phyloP scores from a whole-genome alignment of 2,113 vertebrate genomes.

The Rhinoptilus africanus region DNA sequence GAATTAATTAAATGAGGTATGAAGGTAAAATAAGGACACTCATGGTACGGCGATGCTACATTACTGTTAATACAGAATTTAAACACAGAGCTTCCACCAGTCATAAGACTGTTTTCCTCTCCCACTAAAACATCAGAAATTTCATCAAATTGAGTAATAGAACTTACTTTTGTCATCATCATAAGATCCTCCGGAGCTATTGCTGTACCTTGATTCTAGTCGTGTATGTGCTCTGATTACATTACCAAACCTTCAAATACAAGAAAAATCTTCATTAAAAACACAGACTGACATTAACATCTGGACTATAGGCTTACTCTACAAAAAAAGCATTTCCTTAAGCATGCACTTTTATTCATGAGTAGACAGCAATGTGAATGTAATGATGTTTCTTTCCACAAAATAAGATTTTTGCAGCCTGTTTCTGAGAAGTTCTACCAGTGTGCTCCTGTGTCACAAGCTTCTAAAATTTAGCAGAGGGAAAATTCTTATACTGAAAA shows the following conservation, averaged over 20 bases:
- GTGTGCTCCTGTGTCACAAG: not conserved
- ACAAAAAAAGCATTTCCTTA: not conserved
- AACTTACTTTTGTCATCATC: constrained; percentile 97
- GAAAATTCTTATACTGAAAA: not conserved
- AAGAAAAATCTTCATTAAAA: constrained; percentile 10
- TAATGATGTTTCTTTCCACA: not conserved
- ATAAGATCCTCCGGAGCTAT: constrained; percentile 96
- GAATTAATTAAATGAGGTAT: not conserved
- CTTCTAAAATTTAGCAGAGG: not conserved
- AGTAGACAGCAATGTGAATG: not conserved
- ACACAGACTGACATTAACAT: not conserved
- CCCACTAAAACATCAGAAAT: not conserved
- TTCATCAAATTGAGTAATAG: not conserved
- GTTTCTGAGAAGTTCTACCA: not conserved
- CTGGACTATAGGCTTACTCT: not conserved
- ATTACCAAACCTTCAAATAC: constrained; percentile 79
- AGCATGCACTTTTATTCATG: not conserved
- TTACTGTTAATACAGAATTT: not conserved
- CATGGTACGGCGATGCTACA: not conserved
- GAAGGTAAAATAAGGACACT: not conserved
- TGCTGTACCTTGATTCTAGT: constrained; percentile 97
- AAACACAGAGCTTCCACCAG: not conserved
- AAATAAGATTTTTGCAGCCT: not conserved
- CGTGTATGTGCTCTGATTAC: constrained; percentile 91
- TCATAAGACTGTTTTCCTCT: not conserved